Conservation (phyloP, 2,888 invertebrate species). For the Scelioninae gen. 1 region DNA sequence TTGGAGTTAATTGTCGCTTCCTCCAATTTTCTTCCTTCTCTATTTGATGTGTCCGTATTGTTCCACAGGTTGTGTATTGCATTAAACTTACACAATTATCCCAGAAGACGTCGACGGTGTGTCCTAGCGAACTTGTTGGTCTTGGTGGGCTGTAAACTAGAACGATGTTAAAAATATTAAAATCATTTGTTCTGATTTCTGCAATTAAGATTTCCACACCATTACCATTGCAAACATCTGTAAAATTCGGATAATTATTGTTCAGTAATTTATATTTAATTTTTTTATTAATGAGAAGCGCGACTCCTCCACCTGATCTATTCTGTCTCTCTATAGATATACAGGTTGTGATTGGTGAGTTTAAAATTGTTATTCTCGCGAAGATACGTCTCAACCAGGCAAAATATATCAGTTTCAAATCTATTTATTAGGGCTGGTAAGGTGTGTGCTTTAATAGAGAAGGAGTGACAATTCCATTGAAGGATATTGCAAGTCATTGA, state of each 20-base stretch:
- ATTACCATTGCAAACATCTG: background rate
- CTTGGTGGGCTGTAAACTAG: too few species aligned
- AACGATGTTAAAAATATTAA: too few species aligned
- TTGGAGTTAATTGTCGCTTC: background rate
- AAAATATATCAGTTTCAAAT: too few species aligned
- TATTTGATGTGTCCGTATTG: background rate
- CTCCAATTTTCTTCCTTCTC: slow-evolving; percentile 9
- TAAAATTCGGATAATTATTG: background rate
- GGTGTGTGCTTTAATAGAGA: background rate
- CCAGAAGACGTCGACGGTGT: too few species aligned
- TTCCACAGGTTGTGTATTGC: too few species aligned
- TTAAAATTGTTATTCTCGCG: too few species aligned
- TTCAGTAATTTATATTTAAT: background rate
- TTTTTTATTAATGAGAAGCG: background rate
- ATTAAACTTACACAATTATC: background rate
- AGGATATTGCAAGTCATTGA: background rate
- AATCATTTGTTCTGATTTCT: too few species aligned
- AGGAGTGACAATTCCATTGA: background rate
- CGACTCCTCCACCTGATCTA: background rate
- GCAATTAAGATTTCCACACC: background rate
- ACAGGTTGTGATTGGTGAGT: too few species aligned
- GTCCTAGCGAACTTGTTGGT: too few species aligned
- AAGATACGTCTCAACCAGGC: too few species aligned
- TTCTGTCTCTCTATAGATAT: background rate
- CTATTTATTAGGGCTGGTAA: background rate